Base-by-base conservation (phyloP, 2,113 vertebrate genomes). In the Engystomops pustulosus region DNA sequence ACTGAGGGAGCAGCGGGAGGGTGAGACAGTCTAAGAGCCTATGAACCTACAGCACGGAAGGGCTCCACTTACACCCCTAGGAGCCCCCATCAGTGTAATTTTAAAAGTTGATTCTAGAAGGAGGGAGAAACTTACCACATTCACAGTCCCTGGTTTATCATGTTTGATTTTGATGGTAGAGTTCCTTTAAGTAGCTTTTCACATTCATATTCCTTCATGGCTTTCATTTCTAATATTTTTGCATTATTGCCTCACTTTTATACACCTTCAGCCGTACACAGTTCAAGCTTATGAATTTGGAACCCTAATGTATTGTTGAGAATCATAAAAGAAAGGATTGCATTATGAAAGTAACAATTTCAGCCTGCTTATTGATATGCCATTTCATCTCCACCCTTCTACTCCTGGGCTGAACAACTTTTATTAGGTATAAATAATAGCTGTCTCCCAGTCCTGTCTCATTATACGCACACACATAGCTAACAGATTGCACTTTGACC, bases 401-500 rank as follows among this genome's bases (percentile, higher is more conserved):
- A 27, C 27, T 53, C 49, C 45, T 55, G 74, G 49, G 74, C 74
- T 77, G 49, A 58, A 58, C 74, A 77, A 77, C 74, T 55, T 77
- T 77, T 77, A 77, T 77, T 76, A 77, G 10, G 49, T 58, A 77
- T 77, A 77, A 77, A 77, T 77, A 77, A 36, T 77, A 77, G 49
- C 74, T 77, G 74, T 77, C 74, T 77, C 51, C 45, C 47, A 58
- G 74, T 36, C 74, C 74, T 77, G 74, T 58, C 74, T 77, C 74
- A 77, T 77, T 77, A 76, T 55, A 55, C 49, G 20, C 74, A 23
- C 74, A 23, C 74, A 58, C 74, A 58, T 58, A 77, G 74, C 51
- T 77, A 77, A 77, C 74, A 58, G 74, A 77, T 77, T 77, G 51
- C 74, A 77, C 74, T 77, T 77, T 77, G 74, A 77, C 74, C 51